Base-by-base conservation (phyloP, 2,888 invertebrate genomes). In the Myopa testacea region DNA sequence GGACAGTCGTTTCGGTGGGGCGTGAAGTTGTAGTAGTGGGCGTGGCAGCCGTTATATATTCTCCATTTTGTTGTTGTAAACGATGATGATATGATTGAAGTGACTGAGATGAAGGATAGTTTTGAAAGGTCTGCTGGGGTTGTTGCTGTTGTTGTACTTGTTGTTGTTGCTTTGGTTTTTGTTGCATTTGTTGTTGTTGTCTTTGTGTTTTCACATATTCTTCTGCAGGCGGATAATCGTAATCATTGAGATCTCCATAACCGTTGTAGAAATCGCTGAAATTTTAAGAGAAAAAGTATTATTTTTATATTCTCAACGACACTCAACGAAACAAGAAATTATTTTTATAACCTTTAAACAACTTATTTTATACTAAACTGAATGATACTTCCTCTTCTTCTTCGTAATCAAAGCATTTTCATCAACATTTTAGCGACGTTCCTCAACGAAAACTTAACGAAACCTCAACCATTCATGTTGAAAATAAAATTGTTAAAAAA, bases 1-100 rank as follows among this genome's bases (percentile, higher is more conserved):
- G 76, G 45, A 86, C 72, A 16, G 85, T 81, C 82, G 69, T 84
- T 85, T 1, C 62, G 75, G 16, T 58, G 40, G 71, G 72, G 12
- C 55, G n/a, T 1, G 70, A 38, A 2, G 76, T 38, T 5, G 69
- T n/a, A 34, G 67, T 16, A 10, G 76, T 69, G 45, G 65, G 0
- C 62, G 79, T 60, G 67, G 60, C 63, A 63, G 79, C 52, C 75
- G 69, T 14, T 12, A 60, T 1, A 40, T 12, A 10, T 69, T 69
- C 10, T 19, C 55, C 62, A 75, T 45, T 58, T 19, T 63, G 14
- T 63, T 78, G 72, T 50, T 62, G 76, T 37, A 60, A 37, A 45
- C 37, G 62, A 34, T 4, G 45, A 19, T 37, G 60, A 50, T 69
- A n/a, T 12, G 34, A 52, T 34, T 62, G 37, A 16, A 19, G 37